A percentile compares a stretch with the other conserved stretches of the same genome.
These are phyloP conservation scores for Eclectus roratus DNA, from an alignment of 2,113 vertebrate genomes.

Conservation along the genomic window DNA sequence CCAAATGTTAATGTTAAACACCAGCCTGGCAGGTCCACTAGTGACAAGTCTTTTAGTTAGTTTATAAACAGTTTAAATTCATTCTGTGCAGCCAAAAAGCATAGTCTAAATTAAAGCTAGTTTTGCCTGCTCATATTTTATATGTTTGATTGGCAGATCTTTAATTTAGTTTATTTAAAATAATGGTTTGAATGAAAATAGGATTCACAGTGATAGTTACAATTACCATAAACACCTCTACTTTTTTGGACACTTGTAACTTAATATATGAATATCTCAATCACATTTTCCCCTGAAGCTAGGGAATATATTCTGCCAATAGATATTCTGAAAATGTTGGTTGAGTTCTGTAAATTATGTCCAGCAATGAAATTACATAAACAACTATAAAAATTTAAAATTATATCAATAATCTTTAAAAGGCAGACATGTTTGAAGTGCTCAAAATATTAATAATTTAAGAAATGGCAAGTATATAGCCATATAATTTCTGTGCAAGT, in stretches of 20 bases:
- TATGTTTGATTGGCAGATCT: not conserved
- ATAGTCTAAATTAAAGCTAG: not conserved
- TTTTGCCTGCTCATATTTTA: not conserved
- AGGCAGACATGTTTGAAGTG: fast-evolving
- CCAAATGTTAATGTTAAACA: not conserved
- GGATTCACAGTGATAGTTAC: not conserved
- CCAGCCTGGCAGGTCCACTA: not conserved
- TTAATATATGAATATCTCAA: fast-evolving
- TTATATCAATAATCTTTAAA: fast-evolving
- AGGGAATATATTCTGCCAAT: not conserved
- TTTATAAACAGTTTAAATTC: not conserved
- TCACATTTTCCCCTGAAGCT: not conserved
- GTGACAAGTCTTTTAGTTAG: not conserved
- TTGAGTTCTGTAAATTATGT: not conserved
- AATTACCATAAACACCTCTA: not conserved
- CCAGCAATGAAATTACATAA: not conserved
- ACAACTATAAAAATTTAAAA: not conserved
- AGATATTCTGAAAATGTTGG: not conserved
- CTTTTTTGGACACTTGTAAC: not conserved
- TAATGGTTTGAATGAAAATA: not conserved
- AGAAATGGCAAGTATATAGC: fast-evolving
- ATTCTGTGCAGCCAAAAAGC: not conserved
- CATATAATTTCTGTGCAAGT: not conserved
- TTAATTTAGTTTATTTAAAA: not conserved
- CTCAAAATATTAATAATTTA: not conserved